phyloP scores from a whole-genome alignment of 2,888 invertebrate genomes.

The Epistrophella euchroma region DNA sequence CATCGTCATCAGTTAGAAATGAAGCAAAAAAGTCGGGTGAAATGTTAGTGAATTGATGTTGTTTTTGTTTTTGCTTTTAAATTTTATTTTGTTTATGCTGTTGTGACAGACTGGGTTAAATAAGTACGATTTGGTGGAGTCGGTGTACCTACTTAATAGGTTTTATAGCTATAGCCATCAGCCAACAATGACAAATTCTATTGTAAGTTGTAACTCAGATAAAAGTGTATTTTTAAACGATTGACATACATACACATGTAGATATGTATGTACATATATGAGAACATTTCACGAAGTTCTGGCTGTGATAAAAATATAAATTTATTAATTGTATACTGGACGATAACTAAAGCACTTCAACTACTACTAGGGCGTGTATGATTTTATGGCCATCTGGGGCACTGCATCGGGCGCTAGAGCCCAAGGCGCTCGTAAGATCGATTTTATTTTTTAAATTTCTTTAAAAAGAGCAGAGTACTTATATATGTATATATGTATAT shows the following conservation, averaged over 20 bases:
- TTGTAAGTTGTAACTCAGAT: neutral
- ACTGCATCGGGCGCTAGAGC: no score
- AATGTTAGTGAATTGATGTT: constrained; percentile 61
- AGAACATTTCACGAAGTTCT: neutral
- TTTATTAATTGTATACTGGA: neutral
- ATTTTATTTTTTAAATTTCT: no score
- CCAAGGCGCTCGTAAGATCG: no score
- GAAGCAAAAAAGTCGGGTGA: constrained; percentile 35
- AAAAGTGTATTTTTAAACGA: neutral
- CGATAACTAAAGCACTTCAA: neutral
- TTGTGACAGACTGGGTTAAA: constrained; percentile 4
- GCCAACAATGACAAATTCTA: neutral
- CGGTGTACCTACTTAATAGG: neutral
- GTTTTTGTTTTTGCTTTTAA: constrained; percentile 27
- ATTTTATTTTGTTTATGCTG: constrained; percentile 37
- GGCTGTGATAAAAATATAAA: neutral
- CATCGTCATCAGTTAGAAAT: constrained; percentile 35
- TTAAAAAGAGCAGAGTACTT: no score
- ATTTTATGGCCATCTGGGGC: no score
- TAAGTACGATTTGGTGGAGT: neutral
- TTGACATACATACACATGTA: no score
- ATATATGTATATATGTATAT: no score
- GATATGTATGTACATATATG: no score
- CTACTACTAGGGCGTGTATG: neutral
- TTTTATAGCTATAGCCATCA: no score